These are phyloP conservation scores for Dicrurus megarhynchus DNA, from an alignment of 2,113 vertebrate species.

Conservation along the genomic window DNA sequence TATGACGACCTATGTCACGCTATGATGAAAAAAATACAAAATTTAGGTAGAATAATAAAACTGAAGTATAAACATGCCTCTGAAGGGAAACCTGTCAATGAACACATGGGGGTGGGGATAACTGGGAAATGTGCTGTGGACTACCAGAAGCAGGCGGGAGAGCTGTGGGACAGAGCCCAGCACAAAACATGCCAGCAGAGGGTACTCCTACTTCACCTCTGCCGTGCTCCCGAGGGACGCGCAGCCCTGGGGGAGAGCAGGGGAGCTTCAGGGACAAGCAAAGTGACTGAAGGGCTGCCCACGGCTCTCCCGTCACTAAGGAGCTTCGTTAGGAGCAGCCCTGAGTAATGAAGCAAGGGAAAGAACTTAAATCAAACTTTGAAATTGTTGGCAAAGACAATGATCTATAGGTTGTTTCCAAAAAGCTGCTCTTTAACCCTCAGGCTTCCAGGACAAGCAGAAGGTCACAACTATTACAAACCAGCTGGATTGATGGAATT, in stretches of 20 bases:
- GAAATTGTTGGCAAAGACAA: background rate
- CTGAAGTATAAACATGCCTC: background rate
- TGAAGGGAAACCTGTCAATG: background rate
- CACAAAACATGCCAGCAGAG: constrained; percentile 37
- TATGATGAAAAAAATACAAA: background rate
- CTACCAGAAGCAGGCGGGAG: background rate
- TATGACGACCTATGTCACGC: background rate
- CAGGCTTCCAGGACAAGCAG: background rate
- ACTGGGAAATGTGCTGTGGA: fast-evolving
- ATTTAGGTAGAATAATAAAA: background rate
- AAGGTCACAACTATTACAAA: background rate
- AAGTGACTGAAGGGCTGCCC: background rate
- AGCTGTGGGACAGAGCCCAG: background rate
- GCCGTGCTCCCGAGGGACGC: background rate
- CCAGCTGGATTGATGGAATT: background rate
- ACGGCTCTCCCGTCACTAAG: background rate
- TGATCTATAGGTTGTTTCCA: background rate
- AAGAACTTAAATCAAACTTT: background rate
- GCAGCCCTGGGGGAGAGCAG: background rate
- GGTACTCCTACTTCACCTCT: background rate
- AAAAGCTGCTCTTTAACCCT: background rate
- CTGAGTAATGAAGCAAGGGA: background rate
- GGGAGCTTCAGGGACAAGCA: background rate
- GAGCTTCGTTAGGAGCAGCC: background rate
- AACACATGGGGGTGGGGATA: background rate